Percentiles rank a stretch among this genome's conserved stretches.
phyloP scores from a whole-genome alignment of 2,113 vertebrate species.

The Otis tarda region DNA sequence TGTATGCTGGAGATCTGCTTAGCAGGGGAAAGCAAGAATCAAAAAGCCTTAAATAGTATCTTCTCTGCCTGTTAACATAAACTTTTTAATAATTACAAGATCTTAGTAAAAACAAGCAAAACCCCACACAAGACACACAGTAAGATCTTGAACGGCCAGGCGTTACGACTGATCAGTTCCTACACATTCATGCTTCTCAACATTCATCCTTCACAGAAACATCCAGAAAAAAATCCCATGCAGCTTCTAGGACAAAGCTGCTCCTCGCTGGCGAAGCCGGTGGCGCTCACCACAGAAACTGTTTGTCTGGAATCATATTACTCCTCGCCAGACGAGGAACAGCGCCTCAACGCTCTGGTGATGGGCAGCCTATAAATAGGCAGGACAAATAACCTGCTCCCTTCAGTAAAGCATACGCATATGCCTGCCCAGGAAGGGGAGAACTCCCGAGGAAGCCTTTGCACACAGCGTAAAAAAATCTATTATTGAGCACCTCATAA shows the following conservation, averaged over 20 bases:
- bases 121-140: too few species aligned
- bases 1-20: not conserved
- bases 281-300: not conserved
- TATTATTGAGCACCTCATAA: not conserved
- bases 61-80: not conserved
- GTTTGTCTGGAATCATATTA: not conserved
- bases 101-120: not conserved
- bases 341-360: not conserved
- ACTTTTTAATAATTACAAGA: not conserved
- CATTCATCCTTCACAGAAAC: not conserved
- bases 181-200: not conserved
- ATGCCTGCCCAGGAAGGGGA: not conserved
- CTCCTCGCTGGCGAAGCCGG: not conserved
- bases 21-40: not conserved
- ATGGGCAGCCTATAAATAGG: not conserved
- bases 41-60: not conserved
- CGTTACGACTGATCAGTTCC: not conserved
- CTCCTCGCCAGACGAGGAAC: not conserved
- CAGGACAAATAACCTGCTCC: not conserved
- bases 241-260: not conserved
- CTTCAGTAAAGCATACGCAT: not conserved
- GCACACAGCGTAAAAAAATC: not conserved
- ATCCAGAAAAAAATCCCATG: not conserved
- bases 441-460: not conserved
- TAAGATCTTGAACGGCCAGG: fast-evolving